phyloP scores from a whole-genome alignment of 1,140 invertebrate species.

The Aphelenchoides fujianensis region DNA sequence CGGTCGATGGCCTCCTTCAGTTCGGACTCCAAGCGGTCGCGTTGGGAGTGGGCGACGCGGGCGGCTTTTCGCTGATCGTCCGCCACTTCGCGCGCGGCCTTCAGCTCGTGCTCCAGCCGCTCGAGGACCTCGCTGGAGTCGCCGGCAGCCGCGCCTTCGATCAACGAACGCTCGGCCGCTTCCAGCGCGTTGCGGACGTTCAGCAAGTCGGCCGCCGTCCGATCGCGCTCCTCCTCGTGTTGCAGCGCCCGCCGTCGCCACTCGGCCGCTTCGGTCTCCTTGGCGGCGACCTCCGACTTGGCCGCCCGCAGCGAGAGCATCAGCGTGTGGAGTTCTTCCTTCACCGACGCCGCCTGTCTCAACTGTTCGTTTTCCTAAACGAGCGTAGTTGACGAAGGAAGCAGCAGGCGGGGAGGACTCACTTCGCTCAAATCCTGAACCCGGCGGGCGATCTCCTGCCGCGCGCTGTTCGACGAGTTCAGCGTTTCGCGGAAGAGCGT shows the following conservation, averaged over 20 bases:
- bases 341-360: neutral
- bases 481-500: conserved; percentile 4
- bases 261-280: neutral
- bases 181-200: neutral
- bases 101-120: neutral
- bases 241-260: neutral
- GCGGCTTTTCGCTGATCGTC: conserved; percentile 6
- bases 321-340: conserved; percentile 15
- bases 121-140: neutral
- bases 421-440: neutral
- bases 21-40: conserved; percentile 12
- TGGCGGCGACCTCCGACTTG: neutral
- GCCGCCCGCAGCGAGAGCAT: neutral
- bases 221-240: conserved; percentile 4
- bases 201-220: neutral
- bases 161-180: neutral
- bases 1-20: neutral
- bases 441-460: neutral
- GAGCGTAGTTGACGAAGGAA: no score
- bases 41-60: neutral
- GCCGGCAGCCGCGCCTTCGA: neutral
- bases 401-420: no score
- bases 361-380: neutral
- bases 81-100: neutral
- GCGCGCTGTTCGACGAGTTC: conserved; percentile 2